Base-by-base conservation (phyloP, 1,140 invertebrate genomes). In the Polypedilum vanderplanki region DNA sequence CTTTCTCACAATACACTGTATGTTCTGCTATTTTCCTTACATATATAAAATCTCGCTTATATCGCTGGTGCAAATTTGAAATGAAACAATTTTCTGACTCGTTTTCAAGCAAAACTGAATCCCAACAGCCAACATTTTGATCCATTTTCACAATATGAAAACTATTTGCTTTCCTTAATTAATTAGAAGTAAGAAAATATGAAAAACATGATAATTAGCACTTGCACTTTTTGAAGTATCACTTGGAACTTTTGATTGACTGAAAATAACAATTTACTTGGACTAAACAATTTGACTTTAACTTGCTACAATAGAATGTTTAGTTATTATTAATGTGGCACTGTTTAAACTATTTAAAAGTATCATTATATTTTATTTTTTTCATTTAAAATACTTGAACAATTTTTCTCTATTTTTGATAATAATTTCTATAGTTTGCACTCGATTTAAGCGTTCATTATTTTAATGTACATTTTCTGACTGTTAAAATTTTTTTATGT, bases 11-110 rank as follows among this genome's bases (percentile, higher is more conserved):
- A 33, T 33, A 33, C 5, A 33, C 5, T 33, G 24, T 33, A 33
- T 33, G 24, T 5, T 33, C 1, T 33, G 24, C 24, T 33, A 33
- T 33, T 33, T 33, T 40, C 86, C 89, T 87, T 80, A 91, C 90
- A 83, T 93, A 93, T 78, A 93, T 93, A 78, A 91, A 87, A 83
- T 93, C 90, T 77, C 89, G 84, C 83, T 91, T 90, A 81, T 91
- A 93, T 76, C 91, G 85, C 79, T 88, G 87, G 76, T 91, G 89
- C 75, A 93, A 84, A 81, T 93, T 93, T 80, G 88, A 86, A 77
- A 92, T 86, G 81, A 93, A 91, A 74, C 87, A 87, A 81, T 92
- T 90, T 82, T 93, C 90, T 75, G 87, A 88, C 78, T 92, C 85
- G 77, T 90, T 90, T 80, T 91, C 89, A 79, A 92, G 84, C 78